These are phyloP conservation scores for Taxidea taxus DNA, from an alignment of 2,113 vertebrate genomes.

Conservation along the genomic window DNA sequence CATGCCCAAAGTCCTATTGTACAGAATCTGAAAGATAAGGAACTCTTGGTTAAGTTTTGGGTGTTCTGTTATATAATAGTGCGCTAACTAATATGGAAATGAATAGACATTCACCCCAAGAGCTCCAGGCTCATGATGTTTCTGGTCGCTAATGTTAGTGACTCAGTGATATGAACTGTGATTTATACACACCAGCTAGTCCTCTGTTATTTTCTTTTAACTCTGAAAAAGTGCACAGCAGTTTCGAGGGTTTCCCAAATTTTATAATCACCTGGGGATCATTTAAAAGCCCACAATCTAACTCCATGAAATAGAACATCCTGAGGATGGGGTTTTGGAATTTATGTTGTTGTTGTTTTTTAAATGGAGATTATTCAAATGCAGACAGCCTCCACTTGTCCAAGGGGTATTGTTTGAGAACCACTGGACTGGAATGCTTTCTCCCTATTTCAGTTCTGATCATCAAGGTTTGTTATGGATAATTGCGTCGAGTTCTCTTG, in stretches of 20 bases:
- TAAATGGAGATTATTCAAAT: not conserved
- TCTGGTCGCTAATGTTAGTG: not conserved
- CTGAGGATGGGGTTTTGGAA: not conserved
- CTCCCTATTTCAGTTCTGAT: not conserved
- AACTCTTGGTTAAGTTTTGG: not conserved
- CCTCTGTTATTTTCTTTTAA: not conserved
- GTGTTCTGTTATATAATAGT: not conserved
- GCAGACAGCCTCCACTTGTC: not conserved
- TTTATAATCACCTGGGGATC: not conserved
- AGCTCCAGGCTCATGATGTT: not conserved
- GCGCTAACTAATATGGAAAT: not conserved
- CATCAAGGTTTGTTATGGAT: not conserved
- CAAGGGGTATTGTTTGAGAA: not conserved
- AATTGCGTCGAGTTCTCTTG: not conserved
- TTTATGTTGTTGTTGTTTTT: not conserved
- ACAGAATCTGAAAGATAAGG: not conserved
- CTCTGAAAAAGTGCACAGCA: not conserved
- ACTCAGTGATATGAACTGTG: not conserved
- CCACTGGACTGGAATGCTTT: not conserved
- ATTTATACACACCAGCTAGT: not conserved
- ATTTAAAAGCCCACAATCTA: not conserved
- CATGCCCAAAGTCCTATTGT: not conserved
- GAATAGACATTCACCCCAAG: not conserved
- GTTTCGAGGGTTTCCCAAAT: not conserved
- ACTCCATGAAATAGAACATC: not conserved